Conservation (phyloP, 2,888 invertebrate genomes). For the Acronicta alni region DNA sequence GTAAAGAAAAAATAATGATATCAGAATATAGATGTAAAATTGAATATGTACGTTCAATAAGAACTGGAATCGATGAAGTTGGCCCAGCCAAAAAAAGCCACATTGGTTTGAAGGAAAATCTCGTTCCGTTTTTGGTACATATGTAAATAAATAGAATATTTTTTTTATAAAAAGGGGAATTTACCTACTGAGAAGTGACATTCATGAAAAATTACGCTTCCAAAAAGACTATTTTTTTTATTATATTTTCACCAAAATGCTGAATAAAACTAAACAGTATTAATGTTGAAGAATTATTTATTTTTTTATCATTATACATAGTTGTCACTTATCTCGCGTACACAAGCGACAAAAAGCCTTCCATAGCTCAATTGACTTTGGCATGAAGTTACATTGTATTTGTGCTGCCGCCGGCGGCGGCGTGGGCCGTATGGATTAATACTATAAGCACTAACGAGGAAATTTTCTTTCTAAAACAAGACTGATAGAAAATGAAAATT, state of each 20-base stretch:
- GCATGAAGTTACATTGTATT: slow-evolving; percentile 86
- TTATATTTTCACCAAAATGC: not conserved
- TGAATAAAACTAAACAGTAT: slow-evolving; percentile 19
- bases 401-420: slow-evolving; percentile 74
- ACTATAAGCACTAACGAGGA: slow-evolving; percentile 59
- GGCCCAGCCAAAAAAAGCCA: too few relatives aligned
- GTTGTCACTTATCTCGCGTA: slow-evolving; percentile 87
- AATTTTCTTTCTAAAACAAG: slow-evolving; percentile 51
- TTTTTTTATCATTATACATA: slow-evolving; percentile 85
- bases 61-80: too few relatives aligned
- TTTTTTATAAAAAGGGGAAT: too few relatives aligned
- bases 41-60: too few relatives aligned
- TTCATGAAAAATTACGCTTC: too few relatives aligned
- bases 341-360: slow-evolving; percentile 87
- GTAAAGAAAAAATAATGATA: too few relatives aligned
- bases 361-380: slow-evolving; percentile 89
- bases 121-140: too few relatives aligned
- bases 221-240: too few relatives aligned
- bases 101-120: too few relatives aligned
- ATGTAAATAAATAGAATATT: too few relatives aligned
- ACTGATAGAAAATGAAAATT: slow-evolving; percentile 49
- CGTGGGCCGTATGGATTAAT: slow-evolving; percentile 48
- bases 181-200: too few relatives aligned
- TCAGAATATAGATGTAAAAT: too few relatives aligned
- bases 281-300: slow-evolving; percentile 86